phyloP scores from a whole-genome alignment of 2,888 invertebrate genomes.

The Acanthosepion lycidas region DNA sequence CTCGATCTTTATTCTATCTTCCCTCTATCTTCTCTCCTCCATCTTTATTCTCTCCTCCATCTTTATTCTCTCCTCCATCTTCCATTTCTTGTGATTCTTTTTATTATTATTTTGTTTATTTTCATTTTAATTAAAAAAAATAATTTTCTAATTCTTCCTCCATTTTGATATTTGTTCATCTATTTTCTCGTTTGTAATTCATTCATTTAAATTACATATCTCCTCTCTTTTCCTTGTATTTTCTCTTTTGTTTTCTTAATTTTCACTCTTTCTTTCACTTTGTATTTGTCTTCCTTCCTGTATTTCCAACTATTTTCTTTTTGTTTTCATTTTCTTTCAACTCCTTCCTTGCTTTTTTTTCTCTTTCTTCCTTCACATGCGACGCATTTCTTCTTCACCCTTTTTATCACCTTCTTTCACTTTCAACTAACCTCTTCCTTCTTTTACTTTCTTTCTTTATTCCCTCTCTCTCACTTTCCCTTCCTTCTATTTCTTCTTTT shows the following conservation, averaged over 20 bases:
- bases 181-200: no score
- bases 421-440: background rate
- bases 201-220: background rate
- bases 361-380: background rate
- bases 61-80: no score
- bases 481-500: background rate
- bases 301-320: background rate
- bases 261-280: background rate
- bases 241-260: background rate
- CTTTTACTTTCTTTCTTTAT: background rate
- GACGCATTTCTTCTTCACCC: background rate
- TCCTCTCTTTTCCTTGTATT: background rate
- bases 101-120: no score
- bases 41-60: no score
- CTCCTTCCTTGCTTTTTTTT: background rate
- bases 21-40: no score
- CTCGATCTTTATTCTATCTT: no score
- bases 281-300: background rate
- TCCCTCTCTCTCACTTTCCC: background rate
- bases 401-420: background rate
- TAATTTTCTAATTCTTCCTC: no score
- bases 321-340: background rate
- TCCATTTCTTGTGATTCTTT: no score
- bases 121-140: no score
- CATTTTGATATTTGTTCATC: no score